Evolutionary conservation across 2,888 invertebrate genomes (phyloP).

Genomic region (Apotomis betuletana): DNA sequence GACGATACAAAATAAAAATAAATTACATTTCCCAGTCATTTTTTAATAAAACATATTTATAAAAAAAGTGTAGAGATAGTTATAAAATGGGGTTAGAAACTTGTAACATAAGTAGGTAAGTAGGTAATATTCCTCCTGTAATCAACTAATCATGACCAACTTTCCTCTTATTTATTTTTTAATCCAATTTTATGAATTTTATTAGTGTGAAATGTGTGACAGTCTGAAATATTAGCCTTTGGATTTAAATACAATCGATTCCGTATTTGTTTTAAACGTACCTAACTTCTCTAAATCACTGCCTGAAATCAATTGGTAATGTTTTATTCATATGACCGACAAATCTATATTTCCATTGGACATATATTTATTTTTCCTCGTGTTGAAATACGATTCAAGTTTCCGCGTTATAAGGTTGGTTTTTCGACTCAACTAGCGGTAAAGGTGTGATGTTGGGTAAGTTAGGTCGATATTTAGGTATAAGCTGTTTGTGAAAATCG

Average conservation of each 20-base stretch:
- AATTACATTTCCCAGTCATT: no score
- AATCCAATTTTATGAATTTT: no score
- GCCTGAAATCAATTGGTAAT: conserved; percentile 11
- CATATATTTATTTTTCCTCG: background rate
- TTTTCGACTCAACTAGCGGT: background rate
- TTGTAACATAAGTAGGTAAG: no score
- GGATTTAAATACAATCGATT: background rate
- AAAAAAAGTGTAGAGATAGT: no score
- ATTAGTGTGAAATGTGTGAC: no score
- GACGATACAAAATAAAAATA: no score
- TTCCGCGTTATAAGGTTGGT: background rate
- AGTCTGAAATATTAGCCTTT: no score
- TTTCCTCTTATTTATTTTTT: no score
- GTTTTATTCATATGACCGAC: conserved; percentile 22
- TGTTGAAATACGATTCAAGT: background rate
- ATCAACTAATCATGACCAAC: no score
- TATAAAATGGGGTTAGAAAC: no score
- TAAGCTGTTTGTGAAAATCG: conserved; percentile 39
- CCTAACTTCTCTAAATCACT: background rate
- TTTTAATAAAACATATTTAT: no score
- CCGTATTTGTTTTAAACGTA: background rate
- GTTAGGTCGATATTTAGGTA: background rate
- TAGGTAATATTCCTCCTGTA: no score
- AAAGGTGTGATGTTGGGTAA: background rate
- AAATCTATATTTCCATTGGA: conserved; percentile 22